These are phyloP conservation scores for Chiloscyllium punctatum DNA, from an alignment of 2,797 vertebrate genomes.

Conservation along the genomic window DNA sequence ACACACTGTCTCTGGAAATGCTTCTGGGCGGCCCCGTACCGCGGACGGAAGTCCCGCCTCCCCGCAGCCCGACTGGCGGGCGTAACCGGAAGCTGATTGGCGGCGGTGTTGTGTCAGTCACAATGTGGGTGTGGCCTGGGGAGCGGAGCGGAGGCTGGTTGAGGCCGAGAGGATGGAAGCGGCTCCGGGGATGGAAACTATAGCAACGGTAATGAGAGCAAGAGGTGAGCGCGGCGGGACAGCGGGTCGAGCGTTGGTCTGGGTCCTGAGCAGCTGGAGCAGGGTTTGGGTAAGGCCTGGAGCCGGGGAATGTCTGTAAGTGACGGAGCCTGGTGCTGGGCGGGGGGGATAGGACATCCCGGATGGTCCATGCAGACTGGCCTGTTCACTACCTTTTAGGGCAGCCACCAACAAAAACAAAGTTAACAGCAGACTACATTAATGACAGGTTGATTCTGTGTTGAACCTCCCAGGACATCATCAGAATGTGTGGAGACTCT, in stretches of 20 bases:
- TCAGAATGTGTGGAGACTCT: neutral
- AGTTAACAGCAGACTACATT: neutral
- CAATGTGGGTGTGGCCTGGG: neutral
- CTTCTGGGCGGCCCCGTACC: neutral
- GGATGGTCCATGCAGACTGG: neutral
- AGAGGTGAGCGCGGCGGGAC: slow-evolving; percentile 33
- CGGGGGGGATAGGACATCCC: too few species aligned
- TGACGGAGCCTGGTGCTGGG: neutral
- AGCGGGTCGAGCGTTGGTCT: neutral
- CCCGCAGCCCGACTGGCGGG: too few species aligned
- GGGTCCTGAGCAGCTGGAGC: neutral
- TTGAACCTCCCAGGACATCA: neutral
- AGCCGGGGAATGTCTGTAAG: neutral
- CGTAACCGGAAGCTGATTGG: neutral
- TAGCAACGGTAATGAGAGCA: neutral
- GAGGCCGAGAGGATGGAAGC: neutral
- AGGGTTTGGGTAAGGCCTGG: neutral
- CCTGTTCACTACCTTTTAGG: neutral
- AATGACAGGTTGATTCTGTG: neutral
- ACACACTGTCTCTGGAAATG: neutral
- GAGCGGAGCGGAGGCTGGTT: neutral
- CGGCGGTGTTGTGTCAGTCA: rapidly evolving
- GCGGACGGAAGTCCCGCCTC: neutral
- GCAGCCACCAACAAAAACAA: neutral
- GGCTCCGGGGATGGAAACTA: neutral